phyloP scores from a whole-genome alignment of 1,140 invertebrate genomes.

The Chironomus tepperi region DNA sequence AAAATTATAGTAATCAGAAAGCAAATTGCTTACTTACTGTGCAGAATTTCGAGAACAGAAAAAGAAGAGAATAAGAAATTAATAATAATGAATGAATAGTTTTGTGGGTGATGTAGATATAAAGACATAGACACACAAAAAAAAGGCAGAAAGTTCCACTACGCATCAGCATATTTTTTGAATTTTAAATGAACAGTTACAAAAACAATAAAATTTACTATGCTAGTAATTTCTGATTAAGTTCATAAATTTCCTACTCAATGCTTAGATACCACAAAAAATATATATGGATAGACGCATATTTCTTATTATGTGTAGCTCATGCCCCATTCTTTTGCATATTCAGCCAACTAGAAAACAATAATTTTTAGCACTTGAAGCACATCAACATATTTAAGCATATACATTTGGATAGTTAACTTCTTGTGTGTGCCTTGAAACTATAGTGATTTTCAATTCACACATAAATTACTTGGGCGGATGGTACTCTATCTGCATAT shows the following conservation, averaged over 20 bases:
- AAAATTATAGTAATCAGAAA: no score
- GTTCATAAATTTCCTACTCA: no score
- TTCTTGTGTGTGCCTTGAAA: background rate
- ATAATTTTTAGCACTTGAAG: constrained; percentile 20
- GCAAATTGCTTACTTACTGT: no score
- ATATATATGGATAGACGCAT: no score
- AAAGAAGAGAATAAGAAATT: background rate
- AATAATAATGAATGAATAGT: background rate
- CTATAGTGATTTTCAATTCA: constrained; percentile 20
- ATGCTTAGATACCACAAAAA: no score
- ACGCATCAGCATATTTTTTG: background rate
- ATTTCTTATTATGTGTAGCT: no score
- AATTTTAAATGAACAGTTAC: background rate
- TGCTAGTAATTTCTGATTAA: no score
- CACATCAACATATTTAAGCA: background rate
- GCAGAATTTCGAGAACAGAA: background rate
- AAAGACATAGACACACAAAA: no score
- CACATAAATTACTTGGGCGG: constrained; percentile 10
- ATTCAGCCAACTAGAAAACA: constrained; percentile 18
- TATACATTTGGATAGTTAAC: no score
- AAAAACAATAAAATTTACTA: constrained; percentile 6
- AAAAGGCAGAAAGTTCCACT: no score
- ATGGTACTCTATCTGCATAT: background rate
- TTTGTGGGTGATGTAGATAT: background rate
- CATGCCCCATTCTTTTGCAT: background rate